Percentiles rank a stretch among this genome's conserved stretches.
phyloP scores from a whole-genome alignment of 2,797 vertebrate genomes.

The Sebastes steindachneri region DNA sequence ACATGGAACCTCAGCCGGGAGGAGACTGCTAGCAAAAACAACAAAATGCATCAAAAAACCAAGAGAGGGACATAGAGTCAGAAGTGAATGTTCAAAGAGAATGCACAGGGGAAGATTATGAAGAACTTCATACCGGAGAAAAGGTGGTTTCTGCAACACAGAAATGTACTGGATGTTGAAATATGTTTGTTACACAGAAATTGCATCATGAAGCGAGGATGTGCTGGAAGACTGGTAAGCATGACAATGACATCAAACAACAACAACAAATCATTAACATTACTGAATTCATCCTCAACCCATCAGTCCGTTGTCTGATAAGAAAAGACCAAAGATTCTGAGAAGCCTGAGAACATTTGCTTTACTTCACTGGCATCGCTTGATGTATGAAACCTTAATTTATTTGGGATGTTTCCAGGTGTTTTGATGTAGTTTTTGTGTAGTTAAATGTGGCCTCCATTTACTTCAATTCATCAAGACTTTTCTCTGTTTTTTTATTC shows the following conservation, averaged over 20 bases:
- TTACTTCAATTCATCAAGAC: neutral
- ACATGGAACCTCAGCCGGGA: constrained; percentile 16
- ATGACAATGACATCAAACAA: neutral
- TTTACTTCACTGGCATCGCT: neutral
- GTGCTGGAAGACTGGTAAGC: neutral
- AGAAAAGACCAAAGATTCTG: neutral
- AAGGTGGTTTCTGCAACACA: neutral
- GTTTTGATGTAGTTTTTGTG: neutral
- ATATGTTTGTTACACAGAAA: constrained; percentile 32
- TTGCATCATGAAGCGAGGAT: constrained; percentile 32
- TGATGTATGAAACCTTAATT: neutral
- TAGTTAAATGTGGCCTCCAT: neutral
- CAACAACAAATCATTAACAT: neutral
- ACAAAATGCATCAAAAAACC: constrained; percentile 28
- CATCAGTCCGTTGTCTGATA: neutral
- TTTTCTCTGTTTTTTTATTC: neutral
- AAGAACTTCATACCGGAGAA: neutral
- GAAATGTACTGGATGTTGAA: neutral
- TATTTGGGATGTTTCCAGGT: neutral
- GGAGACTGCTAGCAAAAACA: neutral
- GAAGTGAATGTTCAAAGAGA: constrained; percentile 22
- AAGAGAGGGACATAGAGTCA: neutral
- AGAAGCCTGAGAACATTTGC: neutral
- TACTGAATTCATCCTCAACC: neutral
- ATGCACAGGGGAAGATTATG: neutral